Evolutionary conservation across 1,140 invertebrate species (phyloP).

Genomic region (Hycleus cichorii): DNA sequence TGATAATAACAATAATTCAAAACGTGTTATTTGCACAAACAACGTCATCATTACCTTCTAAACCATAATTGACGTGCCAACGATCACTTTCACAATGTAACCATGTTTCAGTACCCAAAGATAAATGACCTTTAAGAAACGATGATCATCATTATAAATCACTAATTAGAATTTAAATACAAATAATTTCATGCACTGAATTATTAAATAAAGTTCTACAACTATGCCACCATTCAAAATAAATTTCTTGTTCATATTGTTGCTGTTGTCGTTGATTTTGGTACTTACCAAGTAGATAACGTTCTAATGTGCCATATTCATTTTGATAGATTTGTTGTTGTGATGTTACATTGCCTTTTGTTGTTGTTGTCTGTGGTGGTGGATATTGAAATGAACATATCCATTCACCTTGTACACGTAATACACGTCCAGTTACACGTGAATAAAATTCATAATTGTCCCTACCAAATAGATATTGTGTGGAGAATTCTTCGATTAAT

Average conservation of each 20-base stretch:
- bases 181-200: no score
- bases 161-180: no score
- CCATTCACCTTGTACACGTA: conserved; percentile 90
- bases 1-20: conserved; percentile 10
- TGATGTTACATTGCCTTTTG: conserved; percentile 28
- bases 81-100: conserved; percentile 79
- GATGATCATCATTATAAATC: conserved; percentile 1
- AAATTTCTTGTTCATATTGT: not conserved
- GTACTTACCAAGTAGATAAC: conserved; percentile 36
- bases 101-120: conserved; percentile 80
- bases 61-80: conserved; percentile 71
- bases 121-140: conserved; percentile 64
- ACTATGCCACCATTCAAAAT: not conserved
- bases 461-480: conserved; percentile 87
- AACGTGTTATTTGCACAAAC: conserved; percentile 28
- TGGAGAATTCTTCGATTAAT: conserved; percentile 94
- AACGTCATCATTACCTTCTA: conserved; percentile 58
- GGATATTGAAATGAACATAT: conserved; percentile 90
- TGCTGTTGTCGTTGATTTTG: not conserved
- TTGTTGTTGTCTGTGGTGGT: conserved; percentile 52
- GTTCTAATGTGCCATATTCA: conserved; percentile 47
- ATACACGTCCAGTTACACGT: conserved; percentile 82
- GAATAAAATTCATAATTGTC: conserved; percentile 98
- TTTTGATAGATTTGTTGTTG: conserved; percentile 59
- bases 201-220: not conserved